These are phyloP conservation scores for Rousettus madagascariensis DNA, from an alignment of 2,797 vertebrate species.

Conservation along the genomic window DNA sequence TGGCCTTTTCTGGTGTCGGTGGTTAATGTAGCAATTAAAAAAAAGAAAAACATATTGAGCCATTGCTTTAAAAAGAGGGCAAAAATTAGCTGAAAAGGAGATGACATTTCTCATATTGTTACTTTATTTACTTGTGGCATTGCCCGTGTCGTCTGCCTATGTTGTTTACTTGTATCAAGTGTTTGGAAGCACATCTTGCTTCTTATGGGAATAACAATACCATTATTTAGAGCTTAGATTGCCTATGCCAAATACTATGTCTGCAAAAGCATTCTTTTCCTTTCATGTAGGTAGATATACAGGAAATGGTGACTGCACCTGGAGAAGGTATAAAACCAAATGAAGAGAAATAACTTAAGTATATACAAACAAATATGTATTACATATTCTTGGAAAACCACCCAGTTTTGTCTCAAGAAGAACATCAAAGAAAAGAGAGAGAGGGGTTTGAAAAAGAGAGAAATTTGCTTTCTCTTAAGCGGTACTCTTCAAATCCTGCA, in stretches of 20 bases:
- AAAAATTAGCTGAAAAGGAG: not conserved
- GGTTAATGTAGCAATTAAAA: not conserved
- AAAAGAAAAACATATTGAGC: not conserved
- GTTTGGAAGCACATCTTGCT: constrained; percentile 17
- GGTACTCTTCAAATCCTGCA: not conserved
- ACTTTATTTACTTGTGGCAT: not conserved
- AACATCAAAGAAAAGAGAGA: constrained; percentile 21
- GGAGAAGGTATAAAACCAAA: not conserved
- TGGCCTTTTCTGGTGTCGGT: not conserved
- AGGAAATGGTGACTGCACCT: not conserved
- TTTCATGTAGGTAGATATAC: not conserved
- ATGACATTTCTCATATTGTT: not conserved
- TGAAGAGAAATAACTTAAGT: not conserved
- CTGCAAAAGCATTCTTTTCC: not conserved
- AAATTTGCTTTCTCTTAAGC: not conserved
- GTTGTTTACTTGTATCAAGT: not conserved
- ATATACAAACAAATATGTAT: not conserved
- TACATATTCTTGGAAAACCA: constrained; percentile 17
- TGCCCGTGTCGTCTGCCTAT: not conserved
- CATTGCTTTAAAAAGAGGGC: not conserved
- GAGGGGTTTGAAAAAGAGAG: not conserved
- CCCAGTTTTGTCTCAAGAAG: not conserved
- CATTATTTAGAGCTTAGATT: constrained; percentile 22
- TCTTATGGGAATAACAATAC: not conserved
- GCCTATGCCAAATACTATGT: not conserved